Base-by-base conservation (phyloP, 2,888 invertebrate genomes). In the Ichneumoninae sp. region DNA sequence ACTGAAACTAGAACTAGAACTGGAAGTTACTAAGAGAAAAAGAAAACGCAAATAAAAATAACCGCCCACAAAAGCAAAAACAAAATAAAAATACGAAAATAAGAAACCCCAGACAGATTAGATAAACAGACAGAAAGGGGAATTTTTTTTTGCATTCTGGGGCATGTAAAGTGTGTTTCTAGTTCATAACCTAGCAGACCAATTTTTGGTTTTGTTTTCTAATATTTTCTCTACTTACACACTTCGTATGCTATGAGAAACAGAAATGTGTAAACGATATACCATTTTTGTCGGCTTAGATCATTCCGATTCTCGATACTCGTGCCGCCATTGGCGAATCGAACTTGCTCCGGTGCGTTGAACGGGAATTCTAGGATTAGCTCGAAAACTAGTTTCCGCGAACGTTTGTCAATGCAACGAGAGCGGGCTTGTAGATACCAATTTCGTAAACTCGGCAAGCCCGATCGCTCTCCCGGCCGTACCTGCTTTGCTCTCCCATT, bases 391-490 rank as follows among this genome's bases (percentile, higher is more conserved):
- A 81, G 63, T 81, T 81, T 78, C 78, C 44, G 33, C 66, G 50
- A 78, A 50, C 54, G 73, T 84, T 81, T 84, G 81, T 74, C 81
- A 78, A 68, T 69, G 66, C 68, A 77, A 73, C 74, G 69, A 78
- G 69, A 22, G 16, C 19, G 19, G 50, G 65, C 30, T 84, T 36
- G 77, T 73, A 44, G 83, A 66, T 77, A 78, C 79, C 82, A 83
- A 83, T 83, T 82, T 76, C 80, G 79, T 80, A 76, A 85, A 82
- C 85, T 81, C 65, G 16, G 44, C 73, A 70, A 47, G 57, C 44
- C 22, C 44, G 60, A 47, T 74, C 81, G 22, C 71, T 66, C 71
- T 82, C 44, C 22, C 68, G 30, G 33, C n/a, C n/a, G 13, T n/a
- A n/a, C 65, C 40, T 81, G 22, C 13, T 70, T 47, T 44, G 8